Percentiles rank a stretch among this genome's conserved stretches.
phyloP scores from a whole-genome alignment of 1,140 invertebrate genomes.

The Neodiprion virginianus region DNA sequence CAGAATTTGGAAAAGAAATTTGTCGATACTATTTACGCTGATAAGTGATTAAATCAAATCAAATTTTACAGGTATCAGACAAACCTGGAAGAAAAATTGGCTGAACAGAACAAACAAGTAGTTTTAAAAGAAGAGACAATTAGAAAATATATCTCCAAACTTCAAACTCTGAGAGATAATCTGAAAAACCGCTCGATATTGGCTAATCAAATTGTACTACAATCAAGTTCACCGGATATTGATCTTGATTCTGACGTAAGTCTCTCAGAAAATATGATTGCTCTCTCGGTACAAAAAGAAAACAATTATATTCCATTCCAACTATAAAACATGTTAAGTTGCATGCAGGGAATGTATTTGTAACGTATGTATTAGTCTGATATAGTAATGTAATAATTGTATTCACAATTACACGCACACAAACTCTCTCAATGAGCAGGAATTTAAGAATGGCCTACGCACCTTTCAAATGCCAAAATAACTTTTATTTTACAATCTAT shows the following conservation, averaged over 20 bases:
- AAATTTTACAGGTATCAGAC: slow-evolving; percentile 32
- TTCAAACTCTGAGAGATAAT: slow-evolving; percentile 38
- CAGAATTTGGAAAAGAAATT: too few relatives aligned
- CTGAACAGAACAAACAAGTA: slow-evolving; percentile 34
- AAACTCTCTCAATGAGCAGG: background rate
- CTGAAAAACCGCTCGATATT: slow-evolving; percentile 33
- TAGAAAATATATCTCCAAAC: slow-evolving; percentile 33
- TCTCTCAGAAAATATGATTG: slow-evolving; percentile 9
- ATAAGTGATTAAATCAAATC: slow-evolving; percentile 19
- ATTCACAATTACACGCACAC: slow-evolving; percentile 19
- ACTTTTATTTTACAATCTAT: background rate
- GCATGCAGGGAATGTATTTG: background rate
- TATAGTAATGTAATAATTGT: background rate
- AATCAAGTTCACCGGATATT: slow-evolving; percentile 15
- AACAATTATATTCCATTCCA: background rate
- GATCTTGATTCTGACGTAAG: slow-evolving; percentile 39
- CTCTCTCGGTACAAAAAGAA: too few relatives aligned
- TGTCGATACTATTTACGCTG: background rate
- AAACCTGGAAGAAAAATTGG: slow-evolving; percentile 39
- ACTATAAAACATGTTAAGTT: background rate
- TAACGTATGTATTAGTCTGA: background rate
- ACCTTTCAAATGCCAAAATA: background rate
- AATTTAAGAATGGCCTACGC: too few relatives aligned
- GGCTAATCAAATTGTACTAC: slow-evolving; percentile 28
- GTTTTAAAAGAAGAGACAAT: slow-evolving; percentile 35